These are phyloP conservation scores for Tachysurus fulvidraco DNA, from an alignment of 2,113 vertebrate species.

Conservation along the genomic window DNA sequence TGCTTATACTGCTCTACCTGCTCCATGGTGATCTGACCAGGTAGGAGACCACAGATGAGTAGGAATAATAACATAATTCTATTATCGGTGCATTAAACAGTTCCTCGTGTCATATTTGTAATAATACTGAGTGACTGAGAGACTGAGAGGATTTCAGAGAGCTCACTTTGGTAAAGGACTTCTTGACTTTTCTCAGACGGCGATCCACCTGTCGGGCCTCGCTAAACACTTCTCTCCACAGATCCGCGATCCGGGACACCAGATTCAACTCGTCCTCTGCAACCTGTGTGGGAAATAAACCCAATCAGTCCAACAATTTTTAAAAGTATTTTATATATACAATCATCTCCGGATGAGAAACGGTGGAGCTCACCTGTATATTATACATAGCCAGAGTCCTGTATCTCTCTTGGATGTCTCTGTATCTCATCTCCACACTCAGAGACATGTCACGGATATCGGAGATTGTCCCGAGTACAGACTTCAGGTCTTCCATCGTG, in stretches of 20 bases:
- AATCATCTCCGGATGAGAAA: background rate
- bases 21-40: constrained; percentile 77
- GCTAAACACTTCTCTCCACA: constrained; percentile 77
- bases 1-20: constrained; percentile 74
- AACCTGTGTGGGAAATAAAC: constrained; percentile 66
- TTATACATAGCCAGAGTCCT: constrained; percentile 83
- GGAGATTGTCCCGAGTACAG: constrained; percentile 81
- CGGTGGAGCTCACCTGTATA: constrained; percentile 72
- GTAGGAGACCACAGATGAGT: background rate
- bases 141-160: background rate
- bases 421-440: constrained; percentile 79
- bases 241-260: constrained; percentile 65
- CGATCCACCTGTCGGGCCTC: constrained; percentile 78
- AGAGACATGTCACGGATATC: constrained; percentile 80
- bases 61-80: background rate
- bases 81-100: background rate
- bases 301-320: background rate
- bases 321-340: background rate
- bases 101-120: background rate
- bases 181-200: constrained; percentile 80
- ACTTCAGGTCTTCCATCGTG: constrained; percentile 84
- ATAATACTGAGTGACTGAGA: background rate
- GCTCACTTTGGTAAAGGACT: constrained; percentile 81
- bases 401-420: constrained; percentile 85
- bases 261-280: constrained; percentile 74